Percentiles rank a stretch among this genome's conserved stretches.
Evolutionary conservation across 2,113 vertebrate genomes (phyloP).

Genomic region (Datnioides undecimradiatus): DNA sequence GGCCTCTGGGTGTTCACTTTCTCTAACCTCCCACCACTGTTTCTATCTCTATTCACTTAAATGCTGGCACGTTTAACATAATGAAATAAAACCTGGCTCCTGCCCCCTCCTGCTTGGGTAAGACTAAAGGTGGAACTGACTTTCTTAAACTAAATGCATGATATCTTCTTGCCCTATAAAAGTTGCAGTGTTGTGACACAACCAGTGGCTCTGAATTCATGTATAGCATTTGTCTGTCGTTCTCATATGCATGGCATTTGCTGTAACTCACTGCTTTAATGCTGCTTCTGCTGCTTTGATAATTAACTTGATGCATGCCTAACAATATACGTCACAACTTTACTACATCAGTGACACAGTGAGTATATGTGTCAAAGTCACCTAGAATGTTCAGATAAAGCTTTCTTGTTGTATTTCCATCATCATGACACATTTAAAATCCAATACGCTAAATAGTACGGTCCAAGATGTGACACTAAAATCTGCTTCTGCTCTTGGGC

Average conservation of each 20-base stretch:
- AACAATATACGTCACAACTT: neutral
- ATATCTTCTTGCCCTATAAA: neutral
- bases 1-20: slow-evolving; percentile 82
- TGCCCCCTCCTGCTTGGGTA: slow-evolving; percentile 95
- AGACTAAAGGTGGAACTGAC: slow-evolving; percentile 77
- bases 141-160: slow-evolving; percentile 64
- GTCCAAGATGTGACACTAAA: neutral
- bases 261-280: slow-evolving; percentile 32
- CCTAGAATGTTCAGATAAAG: neutral
- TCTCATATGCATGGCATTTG: slow-evolving; percentile 59
- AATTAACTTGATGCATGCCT: slow-evolving; percentile 51
- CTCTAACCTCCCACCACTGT: slow-evolving; percentile 91
- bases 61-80: slow-evolving; percentile 96
- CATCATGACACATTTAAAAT: neutral
- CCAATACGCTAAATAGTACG: neutral
- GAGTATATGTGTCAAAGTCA: neutral
- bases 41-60: slow-evolving; percentile 91
- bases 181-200: slow-evolving; percentile 49
- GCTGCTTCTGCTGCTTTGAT: slow-evolving; percentile 15
- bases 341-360: neutral
- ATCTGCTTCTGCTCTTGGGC: neutral
- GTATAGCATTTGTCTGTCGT: neutral
- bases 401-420: neutral
- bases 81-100: slow-evolving; percentile 87
- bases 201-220: slow-evolving; percentile 2